phyloP scores from a whole-genome alignment of 2,888 invertebrate genomes.

The Drosophila basisetae region DNA sequence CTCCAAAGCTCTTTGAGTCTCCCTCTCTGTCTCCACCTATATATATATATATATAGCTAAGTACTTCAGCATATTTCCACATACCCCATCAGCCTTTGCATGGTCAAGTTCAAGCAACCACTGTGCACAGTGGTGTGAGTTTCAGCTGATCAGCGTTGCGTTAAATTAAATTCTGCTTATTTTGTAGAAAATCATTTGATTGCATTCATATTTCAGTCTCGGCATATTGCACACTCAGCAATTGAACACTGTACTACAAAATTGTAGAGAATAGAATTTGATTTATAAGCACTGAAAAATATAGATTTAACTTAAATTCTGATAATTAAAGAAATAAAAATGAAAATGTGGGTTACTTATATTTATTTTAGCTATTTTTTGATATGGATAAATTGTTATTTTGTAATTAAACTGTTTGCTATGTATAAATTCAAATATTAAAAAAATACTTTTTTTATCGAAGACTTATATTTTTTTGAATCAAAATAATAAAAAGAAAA shows the following conservation, averaged over 20 bases:
- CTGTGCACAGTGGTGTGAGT: conserved; percentile 28
- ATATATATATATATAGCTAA: conserved; percentile 1
- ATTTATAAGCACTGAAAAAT: not conserved
- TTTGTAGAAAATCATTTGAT: conserved; percentile 19
- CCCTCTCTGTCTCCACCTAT: no score
- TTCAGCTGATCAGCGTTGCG: conserved; percentile 81
- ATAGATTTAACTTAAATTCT: not conserved
- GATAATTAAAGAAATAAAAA: rapidly evolving
- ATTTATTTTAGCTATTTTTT: not conserved
- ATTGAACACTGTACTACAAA: conserved; percentile 36
- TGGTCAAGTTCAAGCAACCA: conserved; percentile 71
- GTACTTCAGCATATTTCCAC: conserved; percentile 3
- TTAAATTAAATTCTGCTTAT: conserved; percentile 83
- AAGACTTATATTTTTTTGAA: not conserved
- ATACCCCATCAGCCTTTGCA: conserved; percentile 23
- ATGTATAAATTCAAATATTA: not conserved
- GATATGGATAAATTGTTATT: not conserved
- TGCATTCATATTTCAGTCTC: conserved; percentile 66
- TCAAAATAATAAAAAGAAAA: not conserved
- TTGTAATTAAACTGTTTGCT: not conserved
- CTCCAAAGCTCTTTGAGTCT: conserved; percentile 21
- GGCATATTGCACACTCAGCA: conserved; percentile 42
- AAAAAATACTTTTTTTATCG: not conserved
- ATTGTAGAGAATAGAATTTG: not conserved
- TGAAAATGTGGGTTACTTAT: not conserved